Base-by-base conservation (phyloP, 2,797 vertebrate genomes). In the Gymnopithys bicolor region DNA sequence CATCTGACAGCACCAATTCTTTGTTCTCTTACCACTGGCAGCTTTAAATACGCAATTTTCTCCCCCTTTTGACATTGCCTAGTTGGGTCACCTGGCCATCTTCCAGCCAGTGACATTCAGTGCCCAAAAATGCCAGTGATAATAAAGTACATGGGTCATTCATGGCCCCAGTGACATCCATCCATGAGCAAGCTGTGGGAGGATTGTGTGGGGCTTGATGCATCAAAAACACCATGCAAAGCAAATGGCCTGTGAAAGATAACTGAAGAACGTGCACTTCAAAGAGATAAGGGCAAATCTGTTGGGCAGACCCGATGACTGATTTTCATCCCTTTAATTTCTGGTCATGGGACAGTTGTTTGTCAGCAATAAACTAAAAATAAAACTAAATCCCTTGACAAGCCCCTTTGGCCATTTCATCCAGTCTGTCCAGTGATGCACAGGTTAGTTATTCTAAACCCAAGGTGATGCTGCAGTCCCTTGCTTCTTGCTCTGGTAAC, bases 301-400 rank as follows among this genome's bases (percentile, higher is more conserved):
- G 0, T 8, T 35, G 41, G 48, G 22, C 4, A 0, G 10, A 43
- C 9, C 37, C 69, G 16, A 15, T 88, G 64, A 52, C 53, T 67
- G 22, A 25, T 69, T 81, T 95, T 95, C 30, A 35, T 70, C 56
- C 45, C 46, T 66, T 77, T 77, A n/a, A 39, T 92, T 89, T 87
- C 49, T 90, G 11, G 13, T 74, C 33, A 5, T 66, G 41, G 55
- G 52, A 56, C 69, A 70, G 18, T 84, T 82, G 16, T 76, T 94
- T 86, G 56, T 93, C 28, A 76, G 32, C 28, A 82, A 25, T 90
- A 60, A 89, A 64, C n/a, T 74, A 74, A 94, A 92, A 96, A 87
- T 80, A 87, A 89, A 86, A 27, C 52, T 77, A 39, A 79, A 77
- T 90, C 33, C 32, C 33, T 63, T 64, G 33, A 46, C 35, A 53